These are phyloP conservation scores for Diaprepes abbreviatus DNA, from an alignment of 2,888 invertebrate species.

Conservation along the genomic window DNA sequence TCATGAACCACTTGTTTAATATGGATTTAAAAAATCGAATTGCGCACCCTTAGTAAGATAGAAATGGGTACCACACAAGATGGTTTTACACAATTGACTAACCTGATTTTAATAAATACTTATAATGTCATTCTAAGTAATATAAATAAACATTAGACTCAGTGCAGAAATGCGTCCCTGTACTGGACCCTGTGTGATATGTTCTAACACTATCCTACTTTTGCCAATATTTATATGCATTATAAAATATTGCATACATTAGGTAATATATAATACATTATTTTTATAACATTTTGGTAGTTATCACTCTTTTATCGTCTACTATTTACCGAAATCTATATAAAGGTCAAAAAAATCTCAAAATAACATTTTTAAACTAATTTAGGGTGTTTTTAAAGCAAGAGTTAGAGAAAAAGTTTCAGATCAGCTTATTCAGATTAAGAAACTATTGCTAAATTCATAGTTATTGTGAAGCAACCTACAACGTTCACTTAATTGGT, in stretches of 20 bases:
- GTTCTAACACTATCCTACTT: slow-evolving; percentile 61
- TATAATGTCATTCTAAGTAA: slow-evolving; percentile 47
- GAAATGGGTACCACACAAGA: too few relatives aligned
- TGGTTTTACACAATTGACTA: too few relatives aligned
- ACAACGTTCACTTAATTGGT: too few relatives aligned
- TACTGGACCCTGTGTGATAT: slow-evolving; percentile 64
- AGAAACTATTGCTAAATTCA: background rate
- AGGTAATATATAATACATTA: slow-evolving; percentile 25
- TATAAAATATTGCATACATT: slow-evolving; percentile 38
- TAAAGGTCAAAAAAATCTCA: slow-evolving; percentile 23
- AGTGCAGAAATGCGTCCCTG: slow-evolving; percentile 62
- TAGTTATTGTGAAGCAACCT: too few relatives aligned
- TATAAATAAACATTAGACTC: slow-evolving; percentile 53
- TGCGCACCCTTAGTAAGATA: too few relatives aligned
- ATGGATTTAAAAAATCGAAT: too few relatives aligned
- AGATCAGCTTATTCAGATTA: background rate
- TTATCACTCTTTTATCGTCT: slow-evolving; percentile 32
- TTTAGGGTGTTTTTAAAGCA: too few relatives aligned
- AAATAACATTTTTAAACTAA: background rate
- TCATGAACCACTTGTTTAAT: too few relatives aligned
- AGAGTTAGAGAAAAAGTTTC: background rate
- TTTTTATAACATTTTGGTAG: slow-evolving; percentile 42
- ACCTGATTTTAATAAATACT: too few relatives aligned
- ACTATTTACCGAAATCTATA: slow-evolving; percentile 23
- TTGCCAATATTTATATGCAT: slow-evolving; percentile 24